These are phyloP conservation scores for Alloscopus bannaensis DNA, from an alignment of 2,888 invertebrate species.

Conservation along the genomic window DNA sequence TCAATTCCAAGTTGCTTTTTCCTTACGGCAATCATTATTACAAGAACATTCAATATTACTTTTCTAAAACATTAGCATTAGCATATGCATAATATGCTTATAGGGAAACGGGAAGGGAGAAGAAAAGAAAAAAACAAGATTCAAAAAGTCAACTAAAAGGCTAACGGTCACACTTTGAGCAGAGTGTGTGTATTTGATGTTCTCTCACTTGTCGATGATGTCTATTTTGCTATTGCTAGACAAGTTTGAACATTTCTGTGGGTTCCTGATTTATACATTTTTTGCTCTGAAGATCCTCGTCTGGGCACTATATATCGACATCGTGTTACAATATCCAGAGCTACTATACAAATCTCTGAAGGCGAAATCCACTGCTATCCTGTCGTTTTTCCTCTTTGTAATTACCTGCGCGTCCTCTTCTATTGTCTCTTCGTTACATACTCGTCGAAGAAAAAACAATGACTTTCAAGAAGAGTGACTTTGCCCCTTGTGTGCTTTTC, in stretches of 20 bases:
- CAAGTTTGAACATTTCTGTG: conserved; percentile 31
- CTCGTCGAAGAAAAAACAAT: neutral
- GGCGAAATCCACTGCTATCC: neutral
- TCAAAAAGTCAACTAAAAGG: conserved; percentile 30
- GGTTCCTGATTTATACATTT: conserved; percentile 38
- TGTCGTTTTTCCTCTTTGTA: conserved; percentile 1
- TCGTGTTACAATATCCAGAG: too few relatives aligned
- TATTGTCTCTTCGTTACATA: neutral
- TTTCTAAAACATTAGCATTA: conserved; percentile 1
- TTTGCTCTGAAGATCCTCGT: conserved; percentile 9
- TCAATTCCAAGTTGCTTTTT: conserved; percentile 18
- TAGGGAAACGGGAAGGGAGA: neutral
- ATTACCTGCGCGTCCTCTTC: conserved; percentile 12
- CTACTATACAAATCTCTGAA: neutral
- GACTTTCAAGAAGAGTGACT: too few relatives aligned
- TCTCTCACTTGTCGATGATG: neutral
- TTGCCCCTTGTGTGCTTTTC: too few relatives aligned
- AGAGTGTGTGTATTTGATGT: too few relatives aligned
- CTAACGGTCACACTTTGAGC: conserved; percentile 49
- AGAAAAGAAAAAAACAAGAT: conserved; percentile 38
- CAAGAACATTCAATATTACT: conserved; percentile 8
- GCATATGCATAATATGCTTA: conserved; percentile 19
- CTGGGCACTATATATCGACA: conserved; percentile 17
- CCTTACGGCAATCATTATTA: conserved; percentile 9
- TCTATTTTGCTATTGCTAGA: conserved; percentile 19